phyloP scores from a whole-genome alignment of 2,797 vertebrate genomes.

The Pantherophis vulpinus region DNA sequence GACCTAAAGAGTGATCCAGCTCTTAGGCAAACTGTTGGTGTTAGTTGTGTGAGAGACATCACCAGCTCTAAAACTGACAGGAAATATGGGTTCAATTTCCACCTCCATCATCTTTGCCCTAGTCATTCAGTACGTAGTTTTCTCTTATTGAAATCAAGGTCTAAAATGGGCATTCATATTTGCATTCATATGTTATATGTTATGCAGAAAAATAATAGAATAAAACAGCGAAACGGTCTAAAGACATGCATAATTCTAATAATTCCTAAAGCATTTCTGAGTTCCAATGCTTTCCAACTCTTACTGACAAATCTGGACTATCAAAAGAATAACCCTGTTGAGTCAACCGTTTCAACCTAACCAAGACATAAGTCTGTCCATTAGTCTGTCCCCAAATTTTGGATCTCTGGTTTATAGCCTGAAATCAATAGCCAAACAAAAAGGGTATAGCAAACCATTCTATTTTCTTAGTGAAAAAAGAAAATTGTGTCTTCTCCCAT shows the following conservation, averaged over 20 bases:
- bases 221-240: background rate
- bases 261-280: background rate
- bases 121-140: background rate
- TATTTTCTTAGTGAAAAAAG: background rate
- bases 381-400: background rate
- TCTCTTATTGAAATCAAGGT: background rate
- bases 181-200: background rate
- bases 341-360: background rate
- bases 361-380: too few relatives aligned
- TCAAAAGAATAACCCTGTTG: background rate
- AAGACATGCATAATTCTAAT: background rate
- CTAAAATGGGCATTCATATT: background rate
- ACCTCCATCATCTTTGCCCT: background rate
- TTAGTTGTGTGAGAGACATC: background rate
- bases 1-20: background rate
- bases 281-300: background rate
- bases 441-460: background rate
- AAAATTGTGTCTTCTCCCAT: background rate
- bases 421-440: background rate
- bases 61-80: background rate
- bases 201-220: background rate
- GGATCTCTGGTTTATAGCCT: background rate
- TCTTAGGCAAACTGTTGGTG: background rate
- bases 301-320: background rate
- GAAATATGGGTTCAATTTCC: background rate